Base-by-base conservation (phyloP, 92 coral and sea anemone species). In the Palythoa grandis region DNA sequence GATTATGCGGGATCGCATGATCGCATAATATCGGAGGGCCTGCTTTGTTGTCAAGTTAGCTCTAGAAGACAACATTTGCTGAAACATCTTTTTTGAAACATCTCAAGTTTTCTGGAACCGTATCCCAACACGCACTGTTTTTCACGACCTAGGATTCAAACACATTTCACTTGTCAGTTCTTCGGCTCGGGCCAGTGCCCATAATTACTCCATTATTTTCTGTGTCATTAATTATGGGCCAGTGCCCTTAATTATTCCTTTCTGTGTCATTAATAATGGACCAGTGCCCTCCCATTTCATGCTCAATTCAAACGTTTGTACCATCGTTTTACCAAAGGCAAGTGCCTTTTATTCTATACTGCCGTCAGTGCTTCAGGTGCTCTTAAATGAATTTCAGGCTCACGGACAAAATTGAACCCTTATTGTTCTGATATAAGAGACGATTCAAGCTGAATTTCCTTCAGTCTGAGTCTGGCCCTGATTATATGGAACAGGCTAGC, bases 61-160 rank as follows among this genome's bases (percentile, higher is more conserved):
- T 29, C 35, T 29, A 29, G 35, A 29, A 29, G 35, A 29, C 35
- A 29, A 29, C 73, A 11, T 22, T 35, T 54, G 60, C 25, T 70
- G 76, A 14, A 91, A 92, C 76, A 13, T 85, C 83, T n/a, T 17
- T 20, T 63, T 17, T 63, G 70, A 63, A 17, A 17, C 9, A 20
- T 0, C 17, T 54, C 60, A 54, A 11, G 60, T 54, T 54, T 6
- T 54, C 14, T 6, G 60, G 14, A 9, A 3, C 17, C 60, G 0
- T 54, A 6, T 54, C 60, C 60, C 0, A 54, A 54, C 12, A 54
- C 3, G 60, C 60, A 54, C 60, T 54, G 14, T 54, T 54, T 53
- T 54, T 11, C 60, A 8, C 1, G 60, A 54, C 0, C 60, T 8
- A 54, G 60, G 15, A 54, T 54, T 54, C 14, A 11, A 54, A 17